phyloP scores from a whole-genome alignment of 2,113 vertebrate genomes.

The Calidris pugnax region DNA sequence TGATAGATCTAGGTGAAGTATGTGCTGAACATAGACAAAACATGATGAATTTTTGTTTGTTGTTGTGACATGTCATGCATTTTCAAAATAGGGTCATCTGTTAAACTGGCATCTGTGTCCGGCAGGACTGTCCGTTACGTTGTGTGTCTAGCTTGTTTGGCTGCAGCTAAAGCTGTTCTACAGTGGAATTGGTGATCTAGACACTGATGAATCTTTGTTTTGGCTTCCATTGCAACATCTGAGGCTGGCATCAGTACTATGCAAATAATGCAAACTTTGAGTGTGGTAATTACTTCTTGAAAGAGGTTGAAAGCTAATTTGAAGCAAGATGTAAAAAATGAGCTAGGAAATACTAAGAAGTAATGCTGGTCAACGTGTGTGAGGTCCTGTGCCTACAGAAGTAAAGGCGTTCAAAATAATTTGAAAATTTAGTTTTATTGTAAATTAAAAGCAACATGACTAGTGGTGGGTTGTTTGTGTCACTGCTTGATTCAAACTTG shows the following conservation, averaged over 20 bases:
- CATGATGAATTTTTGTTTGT: not conserved
- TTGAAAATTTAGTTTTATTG: not conserved
- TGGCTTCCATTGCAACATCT: not conserved
- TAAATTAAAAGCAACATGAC: not conserved
- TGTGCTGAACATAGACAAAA: not conserved
- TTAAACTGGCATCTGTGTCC: not conserved
- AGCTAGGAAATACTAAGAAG: not conserved
- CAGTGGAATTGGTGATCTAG: not conserved
- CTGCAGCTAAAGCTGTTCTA: not conserved
- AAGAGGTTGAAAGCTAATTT: not conserved
- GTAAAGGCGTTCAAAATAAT: not conserved
- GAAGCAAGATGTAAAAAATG: not conserved
- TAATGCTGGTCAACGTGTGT: not conserved
- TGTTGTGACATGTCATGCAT: not conserved
- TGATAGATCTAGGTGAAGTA: not conserved
- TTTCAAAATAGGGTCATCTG: not conserved
- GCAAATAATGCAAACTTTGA: not conserved
- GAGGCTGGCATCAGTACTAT: not conserved
- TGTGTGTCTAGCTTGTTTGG: not conserved
- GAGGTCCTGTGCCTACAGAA: not conserved
- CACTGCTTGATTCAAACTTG: not conserved
- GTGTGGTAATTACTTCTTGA: not conserved
- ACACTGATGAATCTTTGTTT: not conserved
- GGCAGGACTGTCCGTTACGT: not conserved
- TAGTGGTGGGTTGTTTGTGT: not conserved